Evolutionary conservation across 1,140 invertebrate species (phyloP).

Genomic region (Caenorhabditis inopinata): DNA sequence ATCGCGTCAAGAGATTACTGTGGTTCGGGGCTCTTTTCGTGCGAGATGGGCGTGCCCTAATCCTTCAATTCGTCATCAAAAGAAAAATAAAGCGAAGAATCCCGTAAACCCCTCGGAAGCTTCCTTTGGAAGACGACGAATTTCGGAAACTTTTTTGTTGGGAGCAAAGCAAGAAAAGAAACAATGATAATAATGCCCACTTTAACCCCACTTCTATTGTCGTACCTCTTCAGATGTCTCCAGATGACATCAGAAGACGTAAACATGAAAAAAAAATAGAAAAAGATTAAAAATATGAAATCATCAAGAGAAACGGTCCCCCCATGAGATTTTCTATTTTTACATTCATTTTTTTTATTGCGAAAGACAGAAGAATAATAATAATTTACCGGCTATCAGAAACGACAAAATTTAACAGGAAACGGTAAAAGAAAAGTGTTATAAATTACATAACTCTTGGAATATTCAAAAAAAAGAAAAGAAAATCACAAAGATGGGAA

Average conservation of each 20-base stretch:
- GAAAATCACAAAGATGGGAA: background rate
- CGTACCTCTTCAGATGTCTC: background rate
- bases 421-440: background rate
- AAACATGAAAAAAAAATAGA: background rate
- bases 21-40: background rate
- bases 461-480: too few relatives aligned
- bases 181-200: background rate
- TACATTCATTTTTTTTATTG: too few relatives aligned
- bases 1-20: background rate
- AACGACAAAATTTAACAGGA: background rate
- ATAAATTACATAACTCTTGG: constrained; percentile 18
- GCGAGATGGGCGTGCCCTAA: background rate
- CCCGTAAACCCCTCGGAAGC: too few relatives aligned
- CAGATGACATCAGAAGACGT: background rate
- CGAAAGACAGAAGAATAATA: background rate
- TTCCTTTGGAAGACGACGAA: too few relatives aligned
- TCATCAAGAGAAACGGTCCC: background rate
- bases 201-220: background rate
- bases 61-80: too few relatives aligned
- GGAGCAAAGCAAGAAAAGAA: too few relatives aligned
- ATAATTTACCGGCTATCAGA: background rate
- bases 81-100: too few relatives aligned
- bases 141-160: too few relatives aligned
- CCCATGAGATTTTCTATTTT: too few relatives aligned
- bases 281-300: background rate